phyloP scores from a whole-genome alignment of 2,113 vertebrate species.

The Megaceryle maxima region DNA sequence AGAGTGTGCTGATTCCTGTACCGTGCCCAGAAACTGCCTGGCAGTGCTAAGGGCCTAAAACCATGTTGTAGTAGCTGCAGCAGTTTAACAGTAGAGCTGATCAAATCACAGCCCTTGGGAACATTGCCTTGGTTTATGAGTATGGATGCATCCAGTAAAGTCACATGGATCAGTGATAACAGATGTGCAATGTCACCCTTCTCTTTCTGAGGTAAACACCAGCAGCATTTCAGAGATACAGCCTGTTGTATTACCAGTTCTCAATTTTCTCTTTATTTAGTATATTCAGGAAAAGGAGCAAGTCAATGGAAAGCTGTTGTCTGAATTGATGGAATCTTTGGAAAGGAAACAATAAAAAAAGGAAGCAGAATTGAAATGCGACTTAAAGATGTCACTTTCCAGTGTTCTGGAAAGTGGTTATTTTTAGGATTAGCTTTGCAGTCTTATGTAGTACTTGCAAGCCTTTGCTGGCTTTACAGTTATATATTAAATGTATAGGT shows the following conservation, averaged over 20 bases:
- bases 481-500: not conserved
- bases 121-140: not conserved
- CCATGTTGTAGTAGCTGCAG: not conserved
- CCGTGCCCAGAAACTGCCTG: not conserved
- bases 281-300: not conserved
- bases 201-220: not conserved
- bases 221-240: not conserved
- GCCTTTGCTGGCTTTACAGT: not conserved
- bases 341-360: slow-evolving; percentile 2
- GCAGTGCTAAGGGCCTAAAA: not conserved
- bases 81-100: not conserved
- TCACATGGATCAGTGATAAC: not conserved
- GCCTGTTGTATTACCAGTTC: fast-evolving
- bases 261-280: not conserved
- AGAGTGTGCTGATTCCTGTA: fast-evolving
- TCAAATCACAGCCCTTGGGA: not conserved
- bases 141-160: not conserved
- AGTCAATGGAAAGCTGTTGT: not conserved
- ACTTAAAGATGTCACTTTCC: not conserved
- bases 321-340: not conserved
- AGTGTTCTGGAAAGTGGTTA: not conserved
- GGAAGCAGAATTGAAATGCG: not conserved
- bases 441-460: not conserved
- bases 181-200: not conserved
- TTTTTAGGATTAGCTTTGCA: not conserved